A percentile compares a stretch with the other conserved stretches of the same genome.
Evolutionary conservation across 2,113 vertebrate genomes (phyloP).

Genomic region (Poicephalus gulielmi): DNA sequence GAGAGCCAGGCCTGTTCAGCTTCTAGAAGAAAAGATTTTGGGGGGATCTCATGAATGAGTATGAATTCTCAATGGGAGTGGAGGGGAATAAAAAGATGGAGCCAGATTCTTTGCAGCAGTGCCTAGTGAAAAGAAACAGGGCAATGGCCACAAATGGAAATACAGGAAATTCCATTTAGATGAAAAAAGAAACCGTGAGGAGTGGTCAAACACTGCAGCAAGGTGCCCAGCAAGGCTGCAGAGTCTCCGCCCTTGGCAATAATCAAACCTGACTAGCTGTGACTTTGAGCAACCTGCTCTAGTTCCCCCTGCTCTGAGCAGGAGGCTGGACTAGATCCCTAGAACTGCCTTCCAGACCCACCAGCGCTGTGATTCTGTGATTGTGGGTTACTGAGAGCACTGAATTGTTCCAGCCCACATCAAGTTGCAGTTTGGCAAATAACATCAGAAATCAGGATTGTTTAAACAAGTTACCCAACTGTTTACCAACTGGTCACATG

Average conservation of each 20-base stretch:
- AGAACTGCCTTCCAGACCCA: neutral
- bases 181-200: neutral
- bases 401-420: neutral
- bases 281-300: neutral
- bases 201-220: neutral
- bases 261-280: neutral
- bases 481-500: neutral
- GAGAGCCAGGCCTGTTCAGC: neutral
- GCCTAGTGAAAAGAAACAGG: neutral
- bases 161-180: neutral
- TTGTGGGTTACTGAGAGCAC: neutral
- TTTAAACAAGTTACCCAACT: conserved; percentile 27
- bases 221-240: neutral
- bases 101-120: neutral
- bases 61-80: accelerated
- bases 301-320: neutral
- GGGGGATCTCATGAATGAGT: neutral
- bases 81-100: neutral
- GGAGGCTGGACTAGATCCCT: neutral
- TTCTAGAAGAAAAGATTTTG: neutral
- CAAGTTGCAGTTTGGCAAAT: conserved; percentile 1
- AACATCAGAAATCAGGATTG: neutral
- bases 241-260: neutral
- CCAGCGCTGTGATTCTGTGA: neutral
- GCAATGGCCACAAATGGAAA: neutral